Evolutionary conservation across 2,888 invertebrate species (phyloP), one percentile per base, ranked within the genome.

Genomic region (Anoplius nigerrimus): DNA sequence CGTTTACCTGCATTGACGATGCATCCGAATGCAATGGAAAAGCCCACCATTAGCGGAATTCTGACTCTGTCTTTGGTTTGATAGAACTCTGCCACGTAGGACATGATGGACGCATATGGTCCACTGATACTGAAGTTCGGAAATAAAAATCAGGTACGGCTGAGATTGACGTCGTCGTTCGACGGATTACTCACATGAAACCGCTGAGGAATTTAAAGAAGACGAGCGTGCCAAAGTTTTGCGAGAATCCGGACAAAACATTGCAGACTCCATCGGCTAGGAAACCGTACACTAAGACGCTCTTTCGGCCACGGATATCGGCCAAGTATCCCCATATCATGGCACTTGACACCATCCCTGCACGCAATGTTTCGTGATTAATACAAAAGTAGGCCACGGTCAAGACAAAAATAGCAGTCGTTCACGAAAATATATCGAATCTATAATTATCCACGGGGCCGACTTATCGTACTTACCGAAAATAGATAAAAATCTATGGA

Each of bases 311-410:
- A 67, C 93, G 90, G 0, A 93, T 93, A 84, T 95, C 95, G 0
- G 94, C 93, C 5, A 95, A 86, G 83, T 93, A 95, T 0, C 95
- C 95, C 95, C 95, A 95, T 3, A 94, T 71, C 84, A 94, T 90
- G 0, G 94, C 94, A 57, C 95, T 94, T 0, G 92, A 90, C 64
- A 94, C 93, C 95, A 95, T 95, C 21, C 95, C 95, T 94, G 21
- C 13, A n/a, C 11, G 34, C 34, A 34, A 11, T 53, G 8, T 11
- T 22, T 20, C 53, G 53, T 21, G 21, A 53, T 53, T 53, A 22
- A 22, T 16, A 8, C 11, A 20, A 16, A 20, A 48, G 48, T 20
- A 48, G 20, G 48, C 16, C 20, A 18, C 48, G 18, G 18, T 48
- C 20, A 48, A 1, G 4, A 5, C 4, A 48, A 8, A 34, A 16